A percentile compares a stretch with the other conserved stretches of the same genome.
phyloP scores from a whole-genome alignment of 2,797 vertebrate genomes.

The Danio albolineatus region DNA sequence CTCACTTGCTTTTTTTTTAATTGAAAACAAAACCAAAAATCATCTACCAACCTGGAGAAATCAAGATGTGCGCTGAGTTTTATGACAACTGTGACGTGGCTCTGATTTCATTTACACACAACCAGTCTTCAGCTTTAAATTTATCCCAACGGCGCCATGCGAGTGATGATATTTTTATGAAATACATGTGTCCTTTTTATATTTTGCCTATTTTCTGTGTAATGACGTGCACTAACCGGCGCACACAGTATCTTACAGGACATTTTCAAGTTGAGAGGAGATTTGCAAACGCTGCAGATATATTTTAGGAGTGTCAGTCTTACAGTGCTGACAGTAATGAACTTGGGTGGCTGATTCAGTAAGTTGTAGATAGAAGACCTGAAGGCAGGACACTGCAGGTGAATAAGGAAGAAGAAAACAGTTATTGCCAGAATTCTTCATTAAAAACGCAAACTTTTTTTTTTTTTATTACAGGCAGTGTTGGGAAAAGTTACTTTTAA shows the following conservation, averaged over 20 bases:
- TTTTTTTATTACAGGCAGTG: too few species aligned
- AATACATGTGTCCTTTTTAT: background rate
- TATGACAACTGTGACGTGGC: background rate
- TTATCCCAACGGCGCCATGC: background rate
- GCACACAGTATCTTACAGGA: constrained; percentile 26
- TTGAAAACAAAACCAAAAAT: background rate
- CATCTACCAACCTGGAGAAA: background rate
- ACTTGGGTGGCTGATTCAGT: constrained; percentile 53
- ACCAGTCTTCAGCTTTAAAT: background rate
- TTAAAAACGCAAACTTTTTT: too few species aligned
- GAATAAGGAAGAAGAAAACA: too few species aligned
- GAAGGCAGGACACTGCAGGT: background rate
- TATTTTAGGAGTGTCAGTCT: constrained; percentile 61
- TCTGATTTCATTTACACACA: constrained; percentile 22
- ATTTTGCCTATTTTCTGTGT: background rate
- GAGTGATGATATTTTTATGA: background rate
- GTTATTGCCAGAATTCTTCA: too few species aligned
- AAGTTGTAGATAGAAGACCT: constrained; percentile 14
- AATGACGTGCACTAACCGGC: constrained; percentile 22
- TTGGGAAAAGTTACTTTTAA: too few species aligned
- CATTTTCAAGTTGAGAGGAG: constrained; percentile 47
- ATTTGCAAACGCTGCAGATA: constrained; percentile 58
- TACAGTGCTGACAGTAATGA: constrained; percentile 56
- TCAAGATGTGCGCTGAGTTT: constrained; percentile 5
- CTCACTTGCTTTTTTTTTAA: too few species aligned